These are phyloP conservation scores for Chrysochloris asiatica DNA, from an alignment of 2,113 vertebrate species.

Conservation along the genomic window DNA sequence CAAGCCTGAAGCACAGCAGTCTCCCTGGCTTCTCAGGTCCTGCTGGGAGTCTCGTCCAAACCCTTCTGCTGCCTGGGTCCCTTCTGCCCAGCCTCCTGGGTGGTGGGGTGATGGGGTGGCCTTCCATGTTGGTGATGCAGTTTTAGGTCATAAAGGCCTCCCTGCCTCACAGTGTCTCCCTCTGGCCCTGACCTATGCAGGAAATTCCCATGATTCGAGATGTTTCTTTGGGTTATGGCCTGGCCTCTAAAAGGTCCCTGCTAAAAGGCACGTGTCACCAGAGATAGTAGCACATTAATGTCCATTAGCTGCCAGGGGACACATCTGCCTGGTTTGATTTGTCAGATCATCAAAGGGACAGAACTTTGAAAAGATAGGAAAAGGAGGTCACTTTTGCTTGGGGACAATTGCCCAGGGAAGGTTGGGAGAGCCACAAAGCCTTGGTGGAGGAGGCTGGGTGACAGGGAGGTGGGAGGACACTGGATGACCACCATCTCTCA, in stretches of 20 bases:
- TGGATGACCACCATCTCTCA: not conserved
- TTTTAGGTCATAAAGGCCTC: not conserved
- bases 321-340: constrained; percentile 52
- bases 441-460: not conserved
- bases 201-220: not conserved
- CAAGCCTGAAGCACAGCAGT: constrained; percentile 75
- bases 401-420: not conserved
- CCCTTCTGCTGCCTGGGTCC: not conserved
- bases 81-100: not conserved
- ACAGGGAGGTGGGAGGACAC: not conserved
- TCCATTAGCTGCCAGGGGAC: constrained; percentile 39
- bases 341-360: constrained; percentile 56
- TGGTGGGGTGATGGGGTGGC: not conserved
- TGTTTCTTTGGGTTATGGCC: constrained; percentile 12
- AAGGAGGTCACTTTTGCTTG: constrained; percentile 41
- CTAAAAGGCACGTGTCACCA: constrained; percentile 3
- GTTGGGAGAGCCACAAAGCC: not conserved
- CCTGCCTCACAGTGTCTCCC: not conserved
- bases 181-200: not conserved
- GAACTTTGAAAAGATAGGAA: constrained; percentile 11
- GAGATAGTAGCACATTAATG: constrained; percentile 47
- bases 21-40: constrained; percentile 53
- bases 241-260: constrained; percentile 24
- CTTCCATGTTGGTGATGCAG: accelerated
- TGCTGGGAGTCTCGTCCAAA: not conserved